Conservation (phyloP, 2,888 invertebrate species). For the Dorcus parallelipipedus region DNA sequence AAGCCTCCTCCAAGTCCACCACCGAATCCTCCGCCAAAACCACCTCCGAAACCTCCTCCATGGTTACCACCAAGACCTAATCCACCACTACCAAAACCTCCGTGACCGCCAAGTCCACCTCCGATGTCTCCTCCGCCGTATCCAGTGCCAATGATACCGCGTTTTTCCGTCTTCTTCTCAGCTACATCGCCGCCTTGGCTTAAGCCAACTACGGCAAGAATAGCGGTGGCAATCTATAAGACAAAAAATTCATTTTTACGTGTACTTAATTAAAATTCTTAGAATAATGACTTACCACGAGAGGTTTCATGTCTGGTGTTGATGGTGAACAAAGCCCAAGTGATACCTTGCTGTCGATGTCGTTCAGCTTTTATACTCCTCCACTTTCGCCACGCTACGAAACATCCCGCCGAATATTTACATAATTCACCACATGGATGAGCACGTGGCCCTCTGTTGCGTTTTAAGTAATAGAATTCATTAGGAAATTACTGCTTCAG, state of each 20-base stretch:
- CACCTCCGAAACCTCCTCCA: conserved; percentile 11
- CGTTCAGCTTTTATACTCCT: conserved; percentile 24
- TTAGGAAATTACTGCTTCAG: too few species aligned
- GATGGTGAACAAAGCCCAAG: conserved; percentile 25
- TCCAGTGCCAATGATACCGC: conserved; percentile 27
- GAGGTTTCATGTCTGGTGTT: conserved; percentile 22
- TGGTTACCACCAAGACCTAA: conserved; percentile 13
- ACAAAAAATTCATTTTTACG: conserved; percentile 4
- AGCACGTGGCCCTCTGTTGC: too few species aligned
- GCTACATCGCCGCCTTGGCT: conserved; percentile 20
- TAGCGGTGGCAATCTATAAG: conserved; percentile 36
- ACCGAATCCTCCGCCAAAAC: conserved; percentile 24
- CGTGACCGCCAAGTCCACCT: conserved; percentile 18
- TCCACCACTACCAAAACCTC: conserved; percentile 14
- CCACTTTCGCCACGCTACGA: neutral
- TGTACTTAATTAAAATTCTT: neutral
- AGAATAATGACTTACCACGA: conserved; percentile 13
- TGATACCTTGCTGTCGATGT: conserved; percentile 26
- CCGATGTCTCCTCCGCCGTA: conserved; percentile 21
- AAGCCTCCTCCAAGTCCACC: conserved; percentile 18
- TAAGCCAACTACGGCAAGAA: conserved; percentile 26
- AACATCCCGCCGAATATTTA: too few species aligned
- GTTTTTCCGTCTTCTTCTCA: conserved; percentile 17
- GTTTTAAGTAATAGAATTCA: too few species aligned
- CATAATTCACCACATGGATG: too few species aligned